phyloP scores from a whole-genome alignment of 2,113 vertebrate species.

The Antechinus stuartii region DNA sequence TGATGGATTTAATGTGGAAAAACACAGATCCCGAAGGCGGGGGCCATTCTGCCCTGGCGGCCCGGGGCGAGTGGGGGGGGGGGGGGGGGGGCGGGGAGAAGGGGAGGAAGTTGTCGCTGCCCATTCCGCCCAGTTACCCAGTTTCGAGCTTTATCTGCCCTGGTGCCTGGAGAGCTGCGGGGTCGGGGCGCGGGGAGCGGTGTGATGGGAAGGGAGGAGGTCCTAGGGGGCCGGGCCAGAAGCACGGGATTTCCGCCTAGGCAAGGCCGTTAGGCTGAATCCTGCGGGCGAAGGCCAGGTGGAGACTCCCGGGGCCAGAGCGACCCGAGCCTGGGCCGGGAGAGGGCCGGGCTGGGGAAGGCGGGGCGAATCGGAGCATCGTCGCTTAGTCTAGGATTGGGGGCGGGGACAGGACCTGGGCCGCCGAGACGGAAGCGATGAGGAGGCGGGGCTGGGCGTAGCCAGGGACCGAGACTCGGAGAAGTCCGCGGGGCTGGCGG shows the following conservation, averaged over 20 bases:
- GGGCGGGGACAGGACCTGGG: not conserved
- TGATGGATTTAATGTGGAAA: not conserved
- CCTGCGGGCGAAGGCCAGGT: fast-evolving
- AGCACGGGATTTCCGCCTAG: not conserved
- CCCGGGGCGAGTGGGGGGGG: not conserved
- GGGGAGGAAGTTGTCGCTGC: no score
- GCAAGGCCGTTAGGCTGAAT: no score
- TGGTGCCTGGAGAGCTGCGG: fast-evolving
- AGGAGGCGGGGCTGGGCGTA: no score
- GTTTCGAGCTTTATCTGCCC: not conserved
- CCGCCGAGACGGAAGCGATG: not conserved
- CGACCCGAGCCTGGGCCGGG: no score
- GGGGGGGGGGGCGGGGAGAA: no score
- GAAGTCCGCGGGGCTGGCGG: fast-evolving
- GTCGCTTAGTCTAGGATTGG: fast-evolving
- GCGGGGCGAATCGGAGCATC: no score
- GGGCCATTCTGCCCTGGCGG: not conserved
- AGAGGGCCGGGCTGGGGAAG: fast-evolving
- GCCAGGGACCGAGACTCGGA: fast-evolving
- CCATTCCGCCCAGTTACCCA: not conserved
- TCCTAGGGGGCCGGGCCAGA: not conserved
- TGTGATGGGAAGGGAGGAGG: not conserved
- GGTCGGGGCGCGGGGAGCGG: fast-evolving
- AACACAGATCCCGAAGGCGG: not conserved
- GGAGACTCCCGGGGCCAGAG: not conserved